Conservation (phyloP, 2,888 invertebrate genomes). For the Volucella inanis region DNA sequence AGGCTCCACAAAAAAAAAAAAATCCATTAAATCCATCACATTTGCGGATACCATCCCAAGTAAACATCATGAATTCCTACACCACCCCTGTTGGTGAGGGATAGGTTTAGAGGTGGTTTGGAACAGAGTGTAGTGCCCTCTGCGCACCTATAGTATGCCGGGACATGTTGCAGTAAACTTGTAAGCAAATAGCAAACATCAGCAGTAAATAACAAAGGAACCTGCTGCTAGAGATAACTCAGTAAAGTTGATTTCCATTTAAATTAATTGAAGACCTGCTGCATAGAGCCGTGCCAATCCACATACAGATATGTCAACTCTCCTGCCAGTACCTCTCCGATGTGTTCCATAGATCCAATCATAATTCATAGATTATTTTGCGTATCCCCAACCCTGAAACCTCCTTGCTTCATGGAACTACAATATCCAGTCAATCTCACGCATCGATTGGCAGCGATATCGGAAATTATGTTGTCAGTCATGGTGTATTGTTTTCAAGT, state of each 20-base stretch:
- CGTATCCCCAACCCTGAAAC: constrained; percentile 19
- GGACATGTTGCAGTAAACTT: not conserved
- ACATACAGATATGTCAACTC: no score
- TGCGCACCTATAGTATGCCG: not conserved
- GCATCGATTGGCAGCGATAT: constrained; percentile 54
- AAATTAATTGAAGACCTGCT: constrained; percentile 57
- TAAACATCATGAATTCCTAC: constrained; percentile 1
- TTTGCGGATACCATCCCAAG: no score
- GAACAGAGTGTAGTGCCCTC: no score
- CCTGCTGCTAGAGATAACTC: constrained; percentile 57
- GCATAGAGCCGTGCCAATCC: no score
- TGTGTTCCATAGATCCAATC: constrained; percentile 46
- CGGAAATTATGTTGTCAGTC: constrained; percentile 69
- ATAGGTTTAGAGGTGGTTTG: no score
- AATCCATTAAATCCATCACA: no score
- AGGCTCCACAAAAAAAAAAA: no score
- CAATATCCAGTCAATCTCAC: constrained; percentile 28
- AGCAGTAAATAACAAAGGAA: constrained; percentile 4
- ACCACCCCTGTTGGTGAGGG: no score
- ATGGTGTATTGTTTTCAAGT: constrained; percentile 34
- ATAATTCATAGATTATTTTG: constrained; percentile 66
- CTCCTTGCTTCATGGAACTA: not conserved
- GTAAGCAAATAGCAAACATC: no score
- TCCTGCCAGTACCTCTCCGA: constrained; percentile 1
- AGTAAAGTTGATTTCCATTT: constrained; percentile 67